A percentile compares a stretch with the other conserved stretches of the same genome.
Evolutionary conservation across 2,888 invertebrate species (phyloP).

Genomic region (Bursaphelenchus okinawaensis): DNA sequence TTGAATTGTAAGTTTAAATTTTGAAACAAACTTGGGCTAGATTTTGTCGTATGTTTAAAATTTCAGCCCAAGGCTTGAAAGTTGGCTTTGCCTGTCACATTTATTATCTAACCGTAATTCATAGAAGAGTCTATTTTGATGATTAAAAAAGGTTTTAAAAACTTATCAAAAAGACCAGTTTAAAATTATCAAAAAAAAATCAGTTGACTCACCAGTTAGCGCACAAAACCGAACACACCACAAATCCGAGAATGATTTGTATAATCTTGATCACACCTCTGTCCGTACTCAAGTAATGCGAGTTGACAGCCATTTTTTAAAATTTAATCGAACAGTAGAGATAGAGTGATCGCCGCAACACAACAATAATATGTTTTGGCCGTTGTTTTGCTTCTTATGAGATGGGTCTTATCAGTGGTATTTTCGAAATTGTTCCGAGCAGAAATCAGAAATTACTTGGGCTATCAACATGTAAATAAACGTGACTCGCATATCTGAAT

Average conservation of each 20-base stretch:
- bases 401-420: not conserved
- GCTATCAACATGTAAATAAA: not conserved
- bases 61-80: too few relatives aligned
- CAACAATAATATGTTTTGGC: conserved; percentile 30
- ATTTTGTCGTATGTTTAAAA: not conserved
- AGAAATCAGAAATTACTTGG: not conserved
- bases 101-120: too few relatives aligned
- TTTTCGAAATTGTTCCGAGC: not conserved
- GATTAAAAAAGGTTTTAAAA: too few relatives aligned
- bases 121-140: too few relatives aligned
- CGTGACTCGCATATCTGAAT: too few relatives aligned
- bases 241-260: conserved; percentile 47
- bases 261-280: conserved; percentile 45
- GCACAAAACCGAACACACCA: conserved; percentile 51
- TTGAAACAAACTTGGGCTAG: not conserved
- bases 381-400: not conserved
- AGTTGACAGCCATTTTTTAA: conserved; percentile 12
- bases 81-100: too few relatives aligned
- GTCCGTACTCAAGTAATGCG: conserved; percentile 39
- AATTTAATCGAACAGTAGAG: too few relatives aligned
- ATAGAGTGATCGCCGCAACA: too few relatives aligned
- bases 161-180: too few relatives aligned
- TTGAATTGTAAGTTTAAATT: too few relatives aligned
- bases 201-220: conserved; percentile 31
- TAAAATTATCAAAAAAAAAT: not conserved